Evolutionary conservation across 1,140 invertebrate genomes (phyloP), one percentile per base, ranked within the genome.

Genomic region (Drosophila guanche): DNA sequence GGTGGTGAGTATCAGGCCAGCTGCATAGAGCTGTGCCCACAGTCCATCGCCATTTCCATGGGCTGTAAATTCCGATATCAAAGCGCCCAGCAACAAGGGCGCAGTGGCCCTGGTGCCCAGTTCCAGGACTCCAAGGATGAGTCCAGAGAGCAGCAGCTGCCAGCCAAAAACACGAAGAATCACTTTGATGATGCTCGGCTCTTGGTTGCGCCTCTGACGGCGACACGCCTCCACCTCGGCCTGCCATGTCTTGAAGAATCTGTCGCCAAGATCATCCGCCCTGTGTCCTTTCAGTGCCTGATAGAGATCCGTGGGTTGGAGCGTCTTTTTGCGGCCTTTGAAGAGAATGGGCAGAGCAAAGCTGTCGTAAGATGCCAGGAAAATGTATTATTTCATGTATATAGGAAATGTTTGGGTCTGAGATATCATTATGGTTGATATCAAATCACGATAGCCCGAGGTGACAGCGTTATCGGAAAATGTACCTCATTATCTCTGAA

Each of bases 1-100:
- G 37, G 92, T 94, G 2, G 93, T 89, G 3, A 93, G 2, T 23
- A 94, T 92, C 10, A 95, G 92, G n/a, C 93, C 94, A 20, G 90
- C 91, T 0, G 93, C 94, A 71, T 93, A 95, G 10, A 92, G 90
- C 14, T 94, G 75, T 0, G 94, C 94, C 3, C 91, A 91, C 0
- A 91, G 61, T 5, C 46, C 69, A 43, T 70, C 57, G 5, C 60
- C 37, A 50, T 79, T 68, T 23, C 71, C 71, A 53, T 68, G 48
- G 4, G 29, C 23, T 0, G 83, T 65, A 40, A 89, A 90, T 22
- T 88, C 85, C 2, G 63, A 29, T 52, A 90, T 80, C 8, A 90
- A 57, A 6, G 76, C 83, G 20, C 66, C 84, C 3, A 90, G 54
- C 40, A 79, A 76, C 0, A 90, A 33, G 0, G 88, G 88, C 14